Evolutionary conservation across 2,113 vertebrate genomes (phyloP).

Genomic region (Suncus etruscus): DNA sequence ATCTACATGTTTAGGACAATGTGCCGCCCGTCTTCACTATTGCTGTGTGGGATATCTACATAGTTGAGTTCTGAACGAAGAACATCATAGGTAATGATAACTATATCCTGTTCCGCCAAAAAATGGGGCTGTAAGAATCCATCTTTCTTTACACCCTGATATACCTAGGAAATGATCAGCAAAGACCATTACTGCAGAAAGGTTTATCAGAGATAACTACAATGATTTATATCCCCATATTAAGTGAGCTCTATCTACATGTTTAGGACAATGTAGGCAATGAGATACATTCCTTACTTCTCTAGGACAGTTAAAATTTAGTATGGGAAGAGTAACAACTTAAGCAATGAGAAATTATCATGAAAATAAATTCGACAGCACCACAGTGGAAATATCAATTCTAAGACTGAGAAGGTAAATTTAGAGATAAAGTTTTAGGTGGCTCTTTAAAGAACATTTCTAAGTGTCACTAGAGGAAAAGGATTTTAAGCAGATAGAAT

Average conservation of each 20-base stretch:
- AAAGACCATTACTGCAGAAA: slow-evolving; percentile 28
- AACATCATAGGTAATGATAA: slow-evolving; percentile 98
- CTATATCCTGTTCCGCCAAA: slow-evolving; percentile 97
- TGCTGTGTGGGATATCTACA: slow-evolving; percentile 97
- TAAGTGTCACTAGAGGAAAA: not conserved
- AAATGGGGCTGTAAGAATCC: slow-evolving; percentile 97
- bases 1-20: not conserved
- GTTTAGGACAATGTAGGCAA: not conserved
- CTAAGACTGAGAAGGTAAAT: not conserved
- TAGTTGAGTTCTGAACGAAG: slow-evolving; percentile 97
- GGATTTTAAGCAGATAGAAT: not conserved
- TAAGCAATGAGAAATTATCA: not conserved
- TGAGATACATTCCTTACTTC: not conserved
- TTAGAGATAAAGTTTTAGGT: slow-evolving; percentile 31
- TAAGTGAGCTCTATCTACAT: not conserved
- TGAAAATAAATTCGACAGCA: not conserved
- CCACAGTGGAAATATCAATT: not conserved
- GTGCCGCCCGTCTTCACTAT: slow-evolving; percentile 96
- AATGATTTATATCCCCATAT: not conserved
- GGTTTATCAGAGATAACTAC: not conserved
- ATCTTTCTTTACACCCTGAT: slow-evolving; percentile 98
- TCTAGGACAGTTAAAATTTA: not conserved
- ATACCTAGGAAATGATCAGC: slow-evolving; percentile 88
- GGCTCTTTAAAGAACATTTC: not conserved
- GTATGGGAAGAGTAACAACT: not conserved